Percentiles rank a stretch among this genome's conserved stretches.
Evolutionary conservation across 2,113 vertebrate genomes (phyloP).

Genomic region (Podilymbus podiceps): DNA sequence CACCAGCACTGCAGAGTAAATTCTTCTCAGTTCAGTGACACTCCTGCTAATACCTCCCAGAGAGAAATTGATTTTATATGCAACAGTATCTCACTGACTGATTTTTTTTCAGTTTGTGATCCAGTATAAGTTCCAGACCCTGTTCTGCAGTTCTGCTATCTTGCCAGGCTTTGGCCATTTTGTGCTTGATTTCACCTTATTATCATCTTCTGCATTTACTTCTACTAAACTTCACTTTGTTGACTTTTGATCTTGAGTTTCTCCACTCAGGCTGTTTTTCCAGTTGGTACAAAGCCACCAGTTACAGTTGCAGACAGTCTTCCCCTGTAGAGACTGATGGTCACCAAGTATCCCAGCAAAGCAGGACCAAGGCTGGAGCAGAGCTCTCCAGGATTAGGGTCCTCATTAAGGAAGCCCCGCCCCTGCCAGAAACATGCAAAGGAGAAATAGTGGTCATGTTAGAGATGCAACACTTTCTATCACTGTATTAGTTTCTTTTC

Average conservation of each 20-base stretch:
- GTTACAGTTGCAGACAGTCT: not conserved
- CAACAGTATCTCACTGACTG: not conserved
- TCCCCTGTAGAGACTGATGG: not conserved
- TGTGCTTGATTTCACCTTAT: not conserved
- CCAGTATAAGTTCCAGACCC: not conserved
- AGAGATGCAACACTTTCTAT: not conserved
- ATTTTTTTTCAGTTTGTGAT: not conserved
- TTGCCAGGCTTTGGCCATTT: not conserved
- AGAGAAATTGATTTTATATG: not conserved
- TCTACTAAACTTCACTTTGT: not conserved
- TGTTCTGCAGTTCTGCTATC: not conserved
- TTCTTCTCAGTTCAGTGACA: conserved; percentile 1
- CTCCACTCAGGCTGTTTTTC: not conserved
- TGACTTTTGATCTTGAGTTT: not conserved
- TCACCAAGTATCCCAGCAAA: not conserved
- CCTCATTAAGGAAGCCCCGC: not conserved
- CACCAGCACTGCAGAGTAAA: not conserved
- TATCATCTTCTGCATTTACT: not conserved
- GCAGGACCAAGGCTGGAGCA: not conserved
- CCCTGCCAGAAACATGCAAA: not conserved
- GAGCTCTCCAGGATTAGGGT: not conserved
- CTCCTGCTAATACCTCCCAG: not conserved
- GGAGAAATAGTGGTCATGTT: not conserved
- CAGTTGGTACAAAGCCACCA: not conserved
- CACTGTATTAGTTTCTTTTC: not conserved